Evolutionary conservation across 2,797 vertebrate genomes (phyloP).

Genomic region (Helicolenus hilgendorfi): DNA sequence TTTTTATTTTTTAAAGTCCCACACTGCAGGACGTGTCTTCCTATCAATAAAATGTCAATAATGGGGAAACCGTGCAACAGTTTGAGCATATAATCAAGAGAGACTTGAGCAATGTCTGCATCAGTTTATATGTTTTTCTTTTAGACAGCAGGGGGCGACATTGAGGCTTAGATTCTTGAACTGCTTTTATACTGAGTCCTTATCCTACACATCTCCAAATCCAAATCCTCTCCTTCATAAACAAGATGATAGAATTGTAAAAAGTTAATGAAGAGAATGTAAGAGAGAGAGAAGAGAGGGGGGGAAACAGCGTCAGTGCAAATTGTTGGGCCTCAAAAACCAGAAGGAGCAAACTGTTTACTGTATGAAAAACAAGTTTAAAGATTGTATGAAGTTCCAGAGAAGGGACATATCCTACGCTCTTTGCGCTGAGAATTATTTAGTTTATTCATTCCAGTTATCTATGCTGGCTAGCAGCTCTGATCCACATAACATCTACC

Average conservation of each 20-base stretch:
- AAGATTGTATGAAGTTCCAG: background rate
- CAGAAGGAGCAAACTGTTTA: background rate
- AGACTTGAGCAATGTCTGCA: conserved; percentile 29
- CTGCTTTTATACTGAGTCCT: background rate
- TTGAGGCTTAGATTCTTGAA: conserved; percentile 15
- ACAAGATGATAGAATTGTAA: background rate
- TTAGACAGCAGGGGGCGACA: conserved; percentile 52
- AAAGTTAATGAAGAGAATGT: conserved; percentile 3
- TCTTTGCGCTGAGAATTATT: background rate
- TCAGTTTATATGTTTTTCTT: conserved; percentile 12
- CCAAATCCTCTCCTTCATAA: conserved; percentile 32
- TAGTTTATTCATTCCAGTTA: conserved; percentile 32
- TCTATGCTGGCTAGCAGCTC: conserved; percentile 18
- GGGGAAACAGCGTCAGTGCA: conserved; percentile 3
- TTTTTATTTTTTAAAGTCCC: conserved; percentile 34
- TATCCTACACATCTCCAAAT: conserved; percentile 6
- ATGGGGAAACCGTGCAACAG: conserved; percentile 31
- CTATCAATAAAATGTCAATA: conserved; percentile 40
- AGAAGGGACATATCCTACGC: background rate
- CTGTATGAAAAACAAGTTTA: background rate
- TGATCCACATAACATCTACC: background rate
- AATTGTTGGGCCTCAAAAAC: background rate
- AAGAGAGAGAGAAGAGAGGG: background rate
- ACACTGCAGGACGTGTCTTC: conserved; percentile 40
- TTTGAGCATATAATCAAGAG: background rate